A percentile compares a stretch with the other conserved stretches of the same genome.
Evolutionary conservation across 1,140 invertebrate genomes (phyloP).

Genomic region (Sitobion miscanthi): DNA sequence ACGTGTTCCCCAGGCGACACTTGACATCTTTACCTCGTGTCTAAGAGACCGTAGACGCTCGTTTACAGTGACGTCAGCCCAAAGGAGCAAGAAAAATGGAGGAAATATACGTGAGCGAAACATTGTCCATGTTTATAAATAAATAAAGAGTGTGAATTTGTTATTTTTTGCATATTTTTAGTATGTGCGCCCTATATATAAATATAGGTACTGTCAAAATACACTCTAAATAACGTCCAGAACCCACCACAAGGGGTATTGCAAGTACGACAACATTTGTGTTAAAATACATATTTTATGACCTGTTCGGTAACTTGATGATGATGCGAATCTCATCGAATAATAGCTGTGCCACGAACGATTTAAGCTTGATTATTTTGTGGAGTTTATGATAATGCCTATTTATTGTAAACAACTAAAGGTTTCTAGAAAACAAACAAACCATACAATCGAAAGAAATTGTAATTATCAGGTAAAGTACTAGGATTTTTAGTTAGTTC

Average conservation of each 20-base stretch:
- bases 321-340: background rate
- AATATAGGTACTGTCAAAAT: background rate
- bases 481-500: background rate
- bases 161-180: background rate
- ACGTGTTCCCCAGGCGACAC: conserved; percentile 54
- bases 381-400: background rate
- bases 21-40: conserved; percentile 46
- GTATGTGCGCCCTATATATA: background rate
- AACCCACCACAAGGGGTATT: background rate
- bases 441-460: background rate
- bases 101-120: background rate
- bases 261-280: background rate
- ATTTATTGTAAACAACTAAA: background rate
- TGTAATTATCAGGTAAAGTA: background rate
- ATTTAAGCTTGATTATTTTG: background rate
- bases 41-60: conserved; percentile 1
- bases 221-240: background rate
- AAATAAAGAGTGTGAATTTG: background rate
- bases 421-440: background rate
- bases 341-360: background rate
- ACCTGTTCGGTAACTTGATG: too few relatives aligned
- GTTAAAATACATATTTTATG: too few relatives aligned
- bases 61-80: background rate
- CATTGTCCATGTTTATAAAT: background rate
- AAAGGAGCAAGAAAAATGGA: background rate